Evolutionary conservation across 2,888 invertebrate genomes (phyloP), one percentile per base, ranked within the genome.

Genomic region (Platycheirus rosarum): DNA sequence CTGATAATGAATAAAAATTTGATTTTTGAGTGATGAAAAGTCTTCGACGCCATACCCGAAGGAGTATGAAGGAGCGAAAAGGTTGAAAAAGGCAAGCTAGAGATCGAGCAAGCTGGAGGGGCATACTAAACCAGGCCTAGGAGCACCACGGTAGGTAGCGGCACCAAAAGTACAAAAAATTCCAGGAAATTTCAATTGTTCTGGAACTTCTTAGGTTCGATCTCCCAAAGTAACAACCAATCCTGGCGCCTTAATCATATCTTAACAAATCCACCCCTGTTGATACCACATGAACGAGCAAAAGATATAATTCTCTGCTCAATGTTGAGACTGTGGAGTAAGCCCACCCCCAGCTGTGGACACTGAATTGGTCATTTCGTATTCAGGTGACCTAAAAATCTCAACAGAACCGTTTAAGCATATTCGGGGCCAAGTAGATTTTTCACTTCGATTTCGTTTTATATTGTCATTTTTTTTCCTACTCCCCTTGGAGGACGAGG

Each of bases 321-420:
- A 60, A n/a, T n/a, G n/a, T n/a, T n/a, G 5, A n/a, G 29, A 16
- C 37, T 14, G 37, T 55, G 49, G 51, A 44, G 53, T 44, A 26
- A 48, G 8, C 18, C 18, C n/a, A 8, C 37, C 32, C 35, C 13
- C 26, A 6, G 29, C 23, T 2, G 29, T 9, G 5, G 23, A 6
- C 3, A 9, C 5, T 4, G 26, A 14, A 53, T 44, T 74, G 65
- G 80, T 70, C 80, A 84, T 84, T 84, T 82, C 68, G 70, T 82
- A 84, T 84, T 76, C 84, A 84, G 80, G 84, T 84, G 84, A 82
- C 80, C 84, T 74, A 84, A 84, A 84, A 84, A 71, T 75, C 68
- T 14, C 35, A 68, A 18, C 62, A 42, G 75, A 73, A 63, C 35
- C 71, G 71, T 62, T 82, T 82, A 71, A 71, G 29, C 49, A 44